These are phyloP conservation scores for Epizoanthus stellaris DNA, from an alignment of 92 coral and sea anemone genomes.

Conservation along the genomic window DNA sequence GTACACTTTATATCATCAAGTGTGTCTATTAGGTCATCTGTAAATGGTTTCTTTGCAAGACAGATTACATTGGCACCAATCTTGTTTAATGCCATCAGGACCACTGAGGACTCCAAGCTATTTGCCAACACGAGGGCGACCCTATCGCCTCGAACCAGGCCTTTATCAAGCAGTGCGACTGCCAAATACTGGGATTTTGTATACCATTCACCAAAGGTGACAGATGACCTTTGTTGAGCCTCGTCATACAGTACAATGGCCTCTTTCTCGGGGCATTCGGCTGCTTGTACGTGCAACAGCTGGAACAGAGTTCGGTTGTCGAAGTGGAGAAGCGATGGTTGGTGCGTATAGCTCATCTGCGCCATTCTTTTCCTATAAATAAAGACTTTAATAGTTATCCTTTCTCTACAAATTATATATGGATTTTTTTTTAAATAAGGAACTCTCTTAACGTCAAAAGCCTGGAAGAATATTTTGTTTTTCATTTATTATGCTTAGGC, in stretches of 20 bases:
- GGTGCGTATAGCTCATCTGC: conserved; percentile 44
- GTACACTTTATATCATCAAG: neutral
- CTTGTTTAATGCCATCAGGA: conserved; percentile 51
- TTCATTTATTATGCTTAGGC: too few relatives aligned
- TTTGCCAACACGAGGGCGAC: conserved; percentile 48
- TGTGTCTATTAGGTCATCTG: neutral
- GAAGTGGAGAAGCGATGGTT: conserved; percentile 19
- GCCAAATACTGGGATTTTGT: conserved; percentile 48
- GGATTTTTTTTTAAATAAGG: too few relatives aligned
- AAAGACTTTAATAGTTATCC: too few relatives aligned
- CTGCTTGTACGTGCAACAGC: conserved; percentile 39
- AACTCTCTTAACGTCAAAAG: too few relatives aligned
- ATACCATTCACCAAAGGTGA: conserved; percentile 50
- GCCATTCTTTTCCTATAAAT: neutral
- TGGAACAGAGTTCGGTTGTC: conserved; percentile 48
- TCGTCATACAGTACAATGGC: conserved; percentile 55
- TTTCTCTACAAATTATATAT: too few relatives aligned
- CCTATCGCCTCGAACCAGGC: conserved; percentile 55
- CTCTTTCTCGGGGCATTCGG: conserved; percentile 44
- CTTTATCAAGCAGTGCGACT: conserved; percentile 40
- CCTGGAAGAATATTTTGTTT: too few relatives aligned
- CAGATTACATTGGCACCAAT: conserved; percentile 43
- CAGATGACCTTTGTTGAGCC: conserved; percentile 2
- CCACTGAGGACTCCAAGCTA: conserved; percentile 39
- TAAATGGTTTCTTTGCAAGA: neutral